These are phyloP conservation scores for Gobionotothen gibberifrons DNA, from an alignment of 2,797 vertebrate species.

Conservation along the genomic window DNA sequence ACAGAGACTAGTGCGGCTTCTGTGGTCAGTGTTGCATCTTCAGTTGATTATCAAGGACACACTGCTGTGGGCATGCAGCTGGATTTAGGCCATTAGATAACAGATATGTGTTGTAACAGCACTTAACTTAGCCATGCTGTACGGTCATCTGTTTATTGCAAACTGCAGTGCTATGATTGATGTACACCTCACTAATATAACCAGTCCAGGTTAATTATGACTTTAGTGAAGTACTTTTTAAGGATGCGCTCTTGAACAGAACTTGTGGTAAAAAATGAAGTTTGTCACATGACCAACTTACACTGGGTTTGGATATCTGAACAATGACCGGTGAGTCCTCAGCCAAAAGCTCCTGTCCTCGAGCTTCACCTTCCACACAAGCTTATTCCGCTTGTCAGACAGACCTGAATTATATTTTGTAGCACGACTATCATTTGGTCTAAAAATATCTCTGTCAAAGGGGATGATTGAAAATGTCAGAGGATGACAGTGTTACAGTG, in stretches of 20 bases:
- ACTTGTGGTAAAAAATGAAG: conserved; percentile 22
- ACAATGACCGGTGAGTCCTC: conserved; percentile 49
- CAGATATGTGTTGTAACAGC: neutral
- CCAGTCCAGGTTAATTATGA: neutral
- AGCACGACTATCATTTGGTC: conserved; percentile 52
- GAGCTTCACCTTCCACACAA: conserved; percentile 48
- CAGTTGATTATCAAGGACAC: too few relatives aligned
- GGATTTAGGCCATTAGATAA: neutral
- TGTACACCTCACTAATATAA: neutral
- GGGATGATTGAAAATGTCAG: conserved; percentile 74
- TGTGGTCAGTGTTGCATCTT: too few relatives aligned
- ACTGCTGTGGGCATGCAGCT: too few relatives aligned
- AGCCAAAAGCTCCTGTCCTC: conserved; percentile 57
- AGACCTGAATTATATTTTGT: conserved; percentile 68
- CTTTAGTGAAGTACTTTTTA: neutral
- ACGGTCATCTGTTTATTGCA: neutral
- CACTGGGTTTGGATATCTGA: conserved; percentile 41
- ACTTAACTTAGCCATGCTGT: neutral
- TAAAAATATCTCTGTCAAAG: conserved; percentile 72
- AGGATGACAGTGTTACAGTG: conserved; percentile 53
- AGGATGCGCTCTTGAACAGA: neutral
- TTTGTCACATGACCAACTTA: conserved; percentile 36
- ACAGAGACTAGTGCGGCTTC: too few relatives aligned
- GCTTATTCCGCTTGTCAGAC: conserved; percentile 68
- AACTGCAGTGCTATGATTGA: neutral